Evolutionary conservation across 2,797 vertebrate species (phyloP).

Genomic region (Poeciliopsis paucimaculata): DNA sequence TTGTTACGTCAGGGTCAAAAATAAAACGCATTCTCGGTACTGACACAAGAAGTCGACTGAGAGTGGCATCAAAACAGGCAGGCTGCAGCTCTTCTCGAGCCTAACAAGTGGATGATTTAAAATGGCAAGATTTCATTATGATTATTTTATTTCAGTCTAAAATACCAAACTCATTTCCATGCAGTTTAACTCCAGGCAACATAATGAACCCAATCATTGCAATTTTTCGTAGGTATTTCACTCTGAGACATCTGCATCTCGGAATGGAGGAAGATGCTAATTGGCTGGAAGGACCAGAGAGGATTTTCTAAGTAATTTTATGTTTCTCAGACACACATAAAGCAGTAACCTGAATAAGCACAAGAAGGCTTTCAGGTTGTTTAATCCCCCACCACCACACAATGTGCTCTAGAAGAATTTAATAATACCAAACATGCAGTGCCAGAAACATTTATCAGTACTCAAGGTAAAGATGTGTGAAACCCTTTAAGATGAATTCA

Average conservation of each 20-base stretch:
- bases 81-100: slow-evolving; percentile 35
- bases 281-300: slow-evolving; percentile 48
- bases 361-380: slow-evolving; percentile 33
- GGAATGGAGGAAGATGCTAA: slow-evolving; percentile 64
- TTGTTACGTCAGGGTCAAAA: slow-evolving; percentile 41
- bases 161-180: slow-evolving; percentile 66
- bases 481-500: background rate
- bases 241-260: slow-evolving; percentile 48
- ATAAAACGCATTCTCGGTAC: slow-evolving; percentile 45
- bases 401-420: slow-evolving; percentile 21
- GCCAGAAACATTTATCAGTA: background rate
- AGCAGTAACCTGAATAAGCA: slow-evolving; percentile 41
- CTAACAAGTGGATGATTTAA: slow-evolving; percentile 54
- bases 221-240: slow-evolving; percentile 66
- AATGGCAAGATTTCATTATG: slow-evolving; percentile 20
- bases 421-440: slow-evolving; percentile 50
- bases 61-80: slow-evolving; percentile 35
- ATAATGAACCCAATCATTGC: slow-evolving; percentile 67
- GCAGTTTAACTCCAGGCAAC: slow-evolving; percentile 47
- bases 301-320: slow-evolving; percentile 39
- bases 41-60: slow-evolving; percentile 37
- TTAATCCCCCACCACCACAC: slow-evolving; percentile 32
- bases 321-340: slow-evolving; percentile 9
- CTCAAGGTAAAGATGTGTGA: background rate
- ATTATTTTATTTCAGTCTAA: slow-evolving; percentile 37